Evolutionary conservation across 2,797 vertebrate species (phyloP).

Genomic region (Capromys pilorides): DNA sequence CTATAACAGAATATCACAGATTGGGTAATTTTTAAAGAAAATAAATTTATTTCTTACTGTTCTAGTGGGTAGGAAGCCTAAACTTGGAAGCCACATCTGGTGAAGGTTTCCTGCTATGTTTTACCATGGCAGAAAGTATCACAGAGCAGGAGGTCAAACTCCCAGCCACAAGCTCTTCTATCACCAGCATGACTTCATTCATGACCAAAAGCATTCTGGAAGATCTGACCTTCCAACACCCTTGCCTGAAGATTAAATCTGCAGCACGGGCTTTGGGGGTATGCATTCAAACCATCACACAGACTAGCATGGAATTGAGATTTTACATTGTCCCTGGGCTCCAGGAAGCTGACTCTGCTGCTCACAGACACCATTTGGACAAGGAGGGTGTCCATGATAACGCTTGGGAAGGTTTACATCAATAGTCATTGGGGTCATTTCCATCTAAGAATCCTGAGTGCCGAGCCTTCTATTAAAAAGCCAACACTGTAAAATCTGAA

Average conservation of each 20-base stretch:
- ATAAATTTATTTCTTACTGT: neutral
- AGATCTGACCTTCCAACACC: neutral
- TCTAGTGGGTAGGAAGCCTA: neutral
- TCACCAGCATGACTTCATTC: neutral
- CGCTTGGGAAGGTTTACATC: neutral
- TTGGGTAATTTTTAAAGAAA: neutral
- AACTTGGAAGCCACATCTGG: too few relatives aligned
- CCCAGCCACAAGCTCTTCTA: neutral
- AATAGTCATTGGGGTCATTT: neutral
- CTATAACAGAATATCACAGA: neutral
- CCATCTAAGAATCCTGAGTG: neutral
- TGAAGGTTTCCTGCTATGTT: neutral
- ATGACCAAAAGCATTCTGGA: too few relatives aligned
- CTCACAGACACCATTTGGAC: neutral
- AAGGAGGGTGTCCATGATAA: neutral
- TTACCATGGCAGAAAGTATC: neutral
- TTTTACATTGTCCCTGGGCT: neutral
- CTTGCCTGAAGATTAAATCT: neutral
- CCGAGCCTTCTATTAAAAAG: slow-evolving; percentile 8
- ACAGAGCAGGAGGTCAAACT: neutral
- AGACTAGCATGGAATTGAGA: neutral
- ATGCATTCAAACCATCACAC: neutral
- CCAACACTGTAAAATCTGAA: neutral
- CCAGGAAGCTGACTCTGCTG: neutral
- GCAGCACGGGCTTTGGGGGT: too few relatives aligned